phyloP scores from a whole-genome alignment of 2,797 vertebrate species.

The Channa striata region DNA sequence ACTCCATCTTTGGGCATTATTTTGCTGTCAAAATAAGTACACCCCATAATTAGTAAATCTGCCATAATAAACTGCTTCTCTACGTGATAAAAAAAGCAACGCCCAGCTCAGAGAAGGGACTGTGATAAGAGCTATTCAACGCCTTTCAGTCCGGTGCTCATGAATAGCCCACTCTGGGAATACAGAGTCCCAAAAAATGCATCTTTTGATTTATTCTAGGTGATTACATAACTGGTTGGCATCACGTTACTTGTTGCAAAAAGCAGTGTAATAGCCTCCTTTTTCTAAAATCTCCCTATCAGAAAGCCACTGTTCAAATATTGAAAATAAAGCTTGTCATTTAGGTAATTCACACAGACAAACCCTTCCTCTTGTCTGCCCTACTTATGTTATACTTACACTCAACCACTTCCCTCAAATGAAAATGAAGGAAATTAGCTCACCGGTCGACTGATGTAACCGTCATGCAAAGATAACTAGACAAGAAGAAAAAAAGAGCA shows the following conservation, averaged over 20 bases:
- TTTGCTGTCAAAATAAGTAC: conserved; percentile 13
- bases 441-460: conserved; percentile 75
- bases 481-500: conserved; percentile 40
- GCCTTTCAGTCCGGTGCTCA: conserved; percentile 27
- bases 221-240: conserved; percentile 19
- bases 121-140: conserved; percentile 41
- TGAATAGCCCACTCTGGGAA: conserved; percentile 10
- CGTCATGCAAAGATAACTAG: conserved; percentile 55
- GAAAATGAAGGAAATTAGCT: conserved; percentile 73
- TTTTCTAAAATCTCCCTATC: not conserved
- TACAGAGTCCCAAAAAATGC: not conserved
- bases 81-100: conserved; percentile 24
- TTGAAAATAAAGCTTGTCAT: not conserved
- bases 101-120: conserved; percentile 4
- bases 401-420: conserved; percentile 6
- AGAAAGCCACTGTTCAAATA: not conserved
- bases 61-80: not conserved
- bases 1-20: conserved; percentile 47
- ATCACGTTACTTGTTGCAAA: not conserved
- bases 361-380: conserved; percentile 39
- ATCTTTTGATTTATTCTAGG: conserved; percentile 3
- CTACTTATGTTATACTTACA: conserved; percentile 3
- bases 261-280: not conserved
- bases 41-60: conserved; percentile 3
- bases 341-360: conserved; percentile 46